Evolutionary conservation across 1,140 invertebrate species (phyloP).

Genomic region (Uloborus diversus): DNA sequence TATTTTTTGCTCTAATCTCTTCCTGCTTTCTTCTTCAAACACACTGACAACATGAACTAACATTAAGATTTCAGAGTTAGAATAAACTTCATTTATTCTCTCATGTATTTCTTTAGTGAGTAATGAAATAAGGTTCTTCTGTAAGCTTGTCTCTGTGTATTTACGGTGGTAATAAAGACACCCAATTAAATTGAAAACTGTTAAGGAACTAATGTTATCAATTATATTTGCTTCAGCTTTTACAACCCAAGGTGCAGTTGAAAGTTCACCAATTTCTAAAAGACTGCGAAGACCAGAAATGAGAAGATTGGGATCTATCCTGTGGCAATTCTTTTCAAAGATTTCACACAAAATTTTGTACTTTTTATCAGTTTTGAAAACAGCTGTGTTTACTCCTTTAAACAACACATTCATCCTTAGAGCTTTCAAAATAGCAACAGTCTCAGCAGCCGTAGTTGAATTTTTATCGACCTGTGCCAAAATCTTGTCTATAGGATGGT

Average conservation of each 20-base stretch:
- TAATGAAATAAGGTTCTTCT: conserved; percentile 13
- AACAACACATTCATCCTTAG: conserved; percentile 15
- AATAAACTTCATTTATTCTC: neutral
- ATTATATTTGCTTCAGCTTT: conserved; percentile 8
- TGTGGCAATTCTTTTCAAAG: neutral
- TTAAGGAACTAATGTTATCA: neutral
- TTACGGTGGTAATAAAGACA: conserved; percentile 37
- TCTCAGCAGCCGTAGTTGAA: neutral
- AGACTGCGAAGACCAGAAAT: conserved; percentile 35
- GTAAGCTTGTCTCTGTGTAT: conserved; percentile 17
- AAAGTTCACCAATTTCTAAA: conserved; percentile 14
- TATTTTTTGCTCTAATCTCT: neutral
- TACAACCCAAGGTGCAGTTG: neutral
- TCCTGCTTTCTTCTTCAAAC: neutral
- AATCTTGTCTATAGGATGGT: conserved; percentile 22
- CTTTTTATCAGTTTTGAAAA: neutral
- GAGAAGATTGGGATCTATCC: neutral
- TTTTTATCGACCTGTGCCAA: neutral
- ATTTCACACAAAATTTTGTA: conserved; percentile 13
- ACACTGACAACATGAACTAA: conserved; percentile 8
- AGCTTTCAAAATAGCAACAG: conserved; percentile 21
- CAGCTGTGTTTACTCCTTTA: neutral
- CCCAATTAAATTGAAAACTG: neutral
- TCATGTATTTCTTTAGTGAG: neutral
- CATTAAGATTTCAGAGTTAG: conserved; percentile 24